Conservation (phyloP, 92 coral and sea anemone species). For the Nematostella vectensis region DNA sequence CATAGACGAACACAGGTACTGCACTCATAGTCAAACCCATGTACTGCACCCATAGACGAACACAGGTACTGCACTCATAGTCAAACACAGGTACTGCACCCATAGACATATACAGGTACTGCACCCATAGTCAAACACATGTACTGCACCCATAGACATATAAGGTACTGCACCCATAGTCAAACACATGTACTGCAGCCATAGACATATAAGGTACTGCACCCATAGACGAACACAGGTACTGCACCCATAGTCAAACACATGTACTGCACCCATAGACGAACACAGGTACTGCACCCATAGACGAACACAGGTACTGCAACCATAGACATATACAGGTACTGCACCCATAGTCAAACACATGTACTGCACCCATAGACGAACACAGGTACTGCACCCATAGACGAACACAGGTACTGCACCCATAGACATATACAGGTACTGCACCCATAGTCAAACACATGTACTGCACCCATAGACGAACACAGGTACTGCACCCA, state of each 20-base stretch:
- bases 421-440: not conserved
- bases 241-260: not conserved
- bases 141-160: constrained; percentile 59
- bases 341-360: not conserved
- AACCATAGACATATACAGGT: not conserved
- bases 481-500: constrained; percentile 67
- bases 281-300: constrained; percentile 67
- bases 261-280: constrained; percentile 84
- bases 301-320: constrained; percentile 35
- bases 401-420: constrained; percentile 35
- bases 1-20: no score
- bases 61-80: constrained; percentile 18
- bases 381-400: constrained; percentile 67
- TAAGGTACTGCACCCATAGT: constrained; percentile 16
- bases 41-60: constrained; percentile 60
- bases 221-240: not conserved
- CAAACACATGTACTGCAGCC: not conserved
- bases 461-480: constrained; percentile 84
- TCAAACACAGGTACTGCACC: not conserved
- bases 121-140: constrained; percentile 74
- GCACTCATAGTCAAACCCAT: constrained; percentile 74
- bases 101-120: no score
- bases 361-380: constrained; percentile 84
- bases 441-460: not conserved
- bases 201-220: constrained; percentile 28